Conservation (phyloP, 1,140 invertebrate species). For the Littorina saxatilis region DNA sequence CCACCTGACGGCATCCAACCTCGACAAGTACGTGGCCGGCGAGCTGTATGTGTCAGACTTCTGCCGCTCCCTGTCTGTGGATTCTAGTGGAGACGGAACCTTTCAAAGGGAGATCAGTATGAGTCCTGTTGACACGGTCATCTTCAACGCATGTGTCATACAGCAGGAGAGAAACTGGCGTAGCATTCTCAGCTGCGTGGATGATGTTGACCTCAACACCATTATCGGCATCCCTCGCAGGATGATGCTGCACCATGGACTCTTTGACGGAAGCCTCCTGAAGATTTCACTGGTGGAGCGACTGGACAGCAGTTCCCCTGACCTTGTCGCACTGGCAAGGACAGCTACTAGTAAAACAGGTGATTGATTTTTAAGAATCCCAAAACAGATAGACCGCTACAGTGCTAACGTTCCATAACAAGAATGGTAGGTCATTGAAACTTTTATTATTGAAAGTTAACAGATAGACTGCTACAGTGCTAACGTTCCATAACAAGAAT, state of each 20-base stretch:
- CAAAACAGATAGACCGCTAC: too few relatives aligned
- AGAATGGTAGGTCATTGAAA: too few relatives aligned
- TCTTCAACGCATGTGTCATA: slow-evolving; percentile 44
- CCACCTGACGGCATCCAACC: slow-evolving; percentile 22
- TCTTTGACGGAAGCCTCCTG: slow-evolving; percentile 63
- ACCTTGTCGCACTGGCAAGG: not conserved
- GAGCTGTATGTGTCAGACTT: slow-evolving; percentile 56
- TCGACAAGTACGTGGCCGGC: slow-evolving; percentile 40
- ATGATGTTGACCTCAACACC: slow-evolving; percentile 55
- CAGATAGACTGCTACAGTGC: too few relatives aligned
- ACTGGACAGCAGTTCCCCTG: slow-evolving; percentile 22
- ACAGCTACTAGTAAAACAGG: not conserved
- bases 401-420: too few relatives aligned
- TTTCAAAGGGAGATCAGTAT: not conserved
- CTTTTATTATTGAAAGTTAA: too few relatives aligned
- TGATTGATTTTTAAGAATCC: too few relatives aligned
- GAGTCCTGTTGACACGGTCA: slow-evolving; percentile 20
- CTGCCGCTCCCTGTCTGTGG: slow-evolving; percentile 46
- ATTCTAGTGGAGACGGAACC: slow-evolving; percentile 21
- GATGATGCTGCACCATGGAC: slow-evolving; percentile 58
- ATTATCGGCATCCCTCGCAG: slow-evolving; percentile 61
- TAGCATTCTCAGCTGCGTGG: slow-evolving; percentile 41
- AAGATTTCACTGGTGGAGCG: slow-evolving; percentile 51
- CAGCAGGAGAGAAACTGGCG: slow-evolving; percentile 48
- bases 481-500: too few relatives aligned